Conservation (phyloP, 2,113 vertebrate genomes). For the Condylura cristata region DNA sequence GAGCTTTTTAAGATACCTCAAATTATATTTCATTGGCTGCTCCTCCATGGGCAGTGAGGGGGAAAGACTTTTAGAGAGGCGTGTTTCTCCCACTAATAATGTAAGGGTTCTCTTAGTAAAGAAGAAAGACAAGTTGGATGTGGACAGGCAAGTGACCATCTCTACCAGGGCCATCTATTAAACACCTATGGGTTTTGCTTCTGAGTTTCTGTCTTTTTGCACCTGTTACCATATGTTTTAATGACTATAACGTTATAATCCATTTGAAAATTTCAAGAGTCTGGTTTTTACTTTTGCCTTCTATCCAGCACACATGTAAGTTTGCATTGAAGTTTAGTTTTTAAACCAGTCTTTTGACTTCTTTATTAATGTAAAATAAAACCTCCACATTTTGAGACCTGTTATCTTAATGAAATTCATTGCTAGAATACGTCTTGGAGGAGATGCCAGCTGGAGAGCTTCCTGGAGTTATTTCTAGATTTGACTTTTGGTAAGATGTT, state of each 20-base stretch:
- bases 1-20: not conserved
- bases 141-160: fast-evolving
- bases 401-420: not conserved
- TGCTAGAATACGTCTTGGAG: not conserved
- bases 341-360: not conserved
- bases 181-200: not conserved
- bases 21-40: not conserved
- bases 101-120: not conserved
- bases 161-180: not conserved
- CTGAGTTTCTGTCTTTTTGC: not conserved
- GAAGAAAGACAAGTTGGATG: not conserved
- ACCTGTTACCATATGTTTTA: not conserved
- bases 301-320: not conserved
- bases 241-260: not conserved
- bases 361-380: not conserved
- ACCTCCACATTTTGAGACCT: not conserved
- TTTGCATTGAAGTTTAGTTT: not conserved
- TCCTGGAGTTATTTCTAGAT: not conserved
- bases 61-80: not conserved
- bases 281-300: not conserved
- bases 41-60: not conserved
- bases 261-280: not conserved
- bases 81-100: not conserved
- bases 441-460: not conserved
- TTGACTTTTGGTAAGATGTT: not conserved